Conservation (phyloP, 2,113 vertebrate genomes). For the Xiphorhynchus elegans region DNA sequence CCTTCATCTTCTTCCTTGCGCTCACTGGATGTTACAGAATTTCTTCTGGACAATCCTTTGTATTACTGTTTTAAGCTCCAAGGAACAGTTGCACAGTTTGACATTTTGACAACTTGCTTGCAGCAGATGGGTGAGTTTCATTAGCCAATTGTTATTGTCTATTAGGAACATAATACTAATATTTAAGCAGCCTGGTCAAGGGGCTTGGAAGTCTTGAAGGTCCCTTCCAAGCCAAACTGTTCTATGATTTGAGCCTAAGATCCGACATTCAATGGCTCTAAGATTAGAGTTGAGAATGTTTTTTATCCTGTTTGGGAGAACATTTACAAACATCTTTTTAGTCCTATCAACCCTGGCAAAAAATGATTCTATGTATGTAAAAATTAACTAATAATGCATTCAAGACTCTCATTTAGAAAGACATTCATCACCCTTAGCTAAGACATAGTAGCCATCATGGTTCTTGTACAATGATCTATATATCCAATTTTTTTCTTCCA, state of each 20-base stretch:
- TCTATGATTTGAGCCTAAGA: neutral
- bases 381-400: neutral
- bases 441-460: neutral
- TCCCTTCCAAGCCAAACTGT: neutral
- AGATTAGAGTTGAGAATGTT: neutral
- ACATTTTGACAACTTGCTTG: neutral
- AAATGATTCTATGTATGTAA: neutral
- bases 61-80: neutral
- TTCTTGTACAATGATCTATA: neutral
- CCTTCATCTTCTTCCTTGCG: neutral
- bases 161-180: neutral
- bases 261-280: neutral
- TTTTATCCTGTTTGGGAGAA: neutral
- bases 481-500: neutral
- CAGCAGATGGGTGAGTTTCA: neutral
- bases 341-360: neutral
- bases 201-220: neutral
- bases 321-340: neutral
- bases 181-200: neutral
- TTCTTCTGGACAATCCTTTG: neutral
- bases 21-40: neutral
- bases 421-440: neutral
- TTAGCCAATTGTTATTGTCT: neutral
- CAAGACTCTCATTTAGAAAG: neutral
- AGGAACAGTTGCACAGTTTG: neutral